Evolutionary conservation across 2,113 vertebrate species (phyloP), one percentile per base, ranked within the genome.

Genomic region (Ptilonorhynchus violaceus): DNA sequence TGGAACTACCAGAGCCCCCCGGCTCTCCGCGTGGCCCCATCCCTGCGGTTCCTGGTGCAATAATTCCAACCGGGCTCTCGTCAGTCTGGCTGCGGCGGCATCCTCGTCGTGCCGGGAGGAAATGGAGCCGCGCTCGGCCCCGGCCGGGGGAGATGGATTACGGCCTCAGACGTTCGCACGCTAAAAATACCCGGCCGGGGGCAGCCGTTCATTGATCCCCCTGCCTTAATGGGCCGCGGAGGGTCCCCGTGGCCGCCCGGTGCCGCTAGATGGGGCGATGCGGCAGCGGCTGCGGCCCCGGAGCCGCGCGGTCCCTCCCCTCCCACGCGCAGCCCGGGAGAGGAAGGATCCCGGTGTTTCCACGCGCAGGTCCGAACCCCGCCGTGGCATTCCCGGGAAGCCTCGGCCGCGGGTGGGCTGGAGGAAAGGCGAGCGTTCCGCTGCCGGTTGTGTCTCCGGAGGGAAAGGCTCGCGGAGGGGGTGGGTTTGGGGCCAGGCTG

Each of bases 221-320:
- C 27, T 0, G 63, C 78, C 4, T 47, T 88, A 66, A 88, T 35
- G 91, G 93, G 76, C 95, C 20, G 56, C 68, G 12, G 77, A 41
- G 35, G 80, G 58, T 88, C 60, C 83, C 66, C 37, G 50, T 6
- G 72, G 74, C 88, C 68, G 1, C 74, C 39, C 55, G 0, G 37
- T 69, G 92, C 97, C 97, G 1, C 95, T 96, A 97, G 97, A 92
- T 96, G 97, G 97, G 90, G 97, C 94, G 89, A 85, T 94, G 92
- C 79, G 15, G 52, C 96, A 97, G 95, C 60, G 6, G 62, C 93
- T 89, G 91, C 81, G 1, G 75, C 39, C 66, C 50, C 73, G 3
- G 10, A 44, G 67, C 27, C 8, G 11, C 1, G 16, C 46, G 19
- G 46, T 9, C 46, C 19, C 9, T 13, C 41, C 0, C 15, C 52